A percentile compares a stretch with the other conserved stretches of the same genome.
phyloP scores from a whole-genome alignment of 2,113 vertebrate species.

The Camelus dromedarius region DNA sequence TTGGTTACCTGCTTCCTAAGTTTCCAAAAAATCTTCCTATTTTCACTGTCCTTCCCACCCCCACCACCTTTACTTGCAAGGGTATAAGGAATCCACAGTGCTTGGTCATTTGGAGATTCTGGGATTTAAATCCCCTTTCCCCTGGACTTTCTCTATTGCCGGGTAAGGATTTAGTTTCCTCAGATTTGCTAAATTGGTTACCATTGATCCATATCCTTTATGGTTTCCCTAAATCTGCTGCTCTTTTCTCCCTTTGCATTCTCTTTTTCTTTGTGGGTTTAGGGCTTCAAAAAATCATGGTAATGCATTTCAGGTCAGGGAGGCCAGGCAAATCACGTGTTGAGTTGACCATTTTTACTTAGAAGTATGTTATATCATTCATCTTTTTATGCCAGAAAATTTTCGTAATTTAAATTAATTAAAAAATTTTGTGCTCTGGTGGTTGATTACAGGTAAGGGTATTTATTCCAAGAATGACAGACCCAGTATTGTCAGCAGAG shows the following conservation, averaged over 20 bases:
- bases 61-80: neutral
- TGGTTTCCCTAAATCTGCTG: neutral
- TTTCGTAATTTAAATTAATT: constrained; percentile 46
- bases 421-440: neutral
- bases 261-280: neutral
- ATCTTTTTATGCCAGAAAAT: neutral
- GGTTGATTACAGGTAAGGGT: neutral
- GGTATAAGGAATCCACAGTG: neutral
- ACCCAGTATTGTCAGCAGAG: neutral
- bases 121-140: neutral
- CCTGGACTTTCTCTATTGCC: neutral
- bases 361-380: neutral
- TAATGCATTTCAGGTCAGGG: neutral
- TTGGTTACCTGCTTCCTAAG: neutral
- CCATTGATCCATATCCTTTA: neutral
- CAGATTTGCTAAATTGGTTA: neutral
- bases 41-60: neutral
- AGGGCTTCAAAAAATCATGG: neutral
- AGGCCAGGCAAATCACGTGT: neutral
- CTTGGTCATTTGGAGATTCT: neutral
- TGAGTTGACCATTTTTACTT: neutral
- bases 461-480: neutral
- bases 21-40: neutral
- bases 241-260: neutral
- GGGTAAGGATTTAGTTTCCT: neutral